These are phyloP conservation scores for Brachymystax lenok DNA, from an alignment of 2,797 vertebrate species.

Conservation along the genomic window DNA sequence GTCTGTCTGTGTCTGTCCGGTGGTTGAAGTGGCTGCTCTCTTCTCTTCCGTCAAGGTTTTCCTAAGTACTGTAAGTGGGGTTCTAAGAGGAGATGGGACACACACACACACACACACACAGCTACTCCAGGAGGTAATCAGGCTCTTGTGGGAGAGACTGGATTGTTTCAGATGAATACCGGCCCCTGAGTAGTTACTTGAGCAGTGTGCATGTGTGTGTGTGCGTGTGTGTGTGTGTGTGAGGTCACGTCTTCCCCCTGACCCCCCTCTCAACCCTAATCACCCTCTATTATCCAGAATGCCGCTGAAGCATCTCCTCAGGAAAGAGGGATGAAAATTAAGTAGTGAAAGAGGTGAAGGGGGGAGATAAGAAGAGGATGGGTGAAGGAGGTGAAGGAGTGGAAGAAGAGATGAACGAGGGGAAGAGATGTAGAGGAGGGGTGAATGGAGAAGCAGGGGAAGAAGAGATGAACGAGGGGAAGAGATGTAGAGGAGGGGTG, in stretches of 20 bases:
- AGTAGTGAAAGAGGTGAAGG: not conserved
- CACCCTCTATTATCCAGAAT: conserved; percentile 7
- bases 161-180: not conserved
- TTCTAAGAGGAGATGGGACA: not conserved
- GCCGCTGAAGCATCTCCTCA: not conserved
- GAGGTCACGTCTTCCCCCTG: not conserved
- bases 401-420: no score
- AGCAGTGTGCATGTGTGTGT: not conserved
- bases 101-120: conserved; percentile 20
- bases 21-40: not conserved
- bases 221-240: not conserved
- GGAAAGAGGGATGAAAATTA: not conserved
- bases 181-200: conserved; percentile 3
- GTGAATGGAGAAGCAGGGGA: no score
- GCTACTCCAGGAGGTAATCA: not conserved
- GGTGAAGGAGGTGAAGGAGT: not conserved
- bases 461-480: no score
- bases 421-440: no score
- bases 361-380: not conserved
- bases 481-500: no score
- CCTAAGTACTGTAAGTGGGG: not conserved
- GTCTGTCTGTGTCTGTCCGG: no score
- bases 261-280: not conserved
- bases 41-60: not conserved
- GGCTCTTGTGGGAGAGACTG: not conserved